A percentile compares a stretch with the other conserved stretches of the same genome.
Evolutionary conservation across 2,113 vertebrate species (phyloP).

Genomic region (Podilymbus podiceps): DNA sequence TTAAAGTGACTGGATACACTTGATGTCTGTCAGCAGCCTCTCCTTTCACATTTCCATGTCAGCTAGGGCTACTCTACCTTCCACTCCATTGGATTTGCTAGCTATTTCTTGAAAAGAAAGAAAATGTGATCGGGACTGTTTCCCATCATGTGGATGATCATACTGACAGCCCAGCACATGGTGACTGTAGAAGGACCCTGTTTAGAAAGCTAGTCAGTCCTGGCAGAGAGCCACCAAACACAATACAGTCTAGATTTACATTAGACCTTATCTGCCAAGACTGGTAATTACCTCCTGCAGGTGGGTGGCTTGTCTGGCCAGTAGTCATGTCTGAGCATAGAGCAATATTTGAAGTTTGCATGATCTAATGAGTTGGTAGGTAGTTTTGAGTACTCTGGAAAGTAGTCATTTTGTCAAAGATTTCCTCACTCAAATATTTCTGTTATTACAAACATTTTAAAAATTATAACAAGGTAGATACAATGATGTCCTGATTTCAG

Average conservation of each 20-base stretch:
- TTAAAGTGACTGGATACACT: background rate
- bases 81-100: background rate
- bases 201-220: background rate
- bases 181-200: background rate
- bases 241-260: background rate
- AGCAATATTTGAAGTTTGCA: background rate
- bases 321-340: background rate
- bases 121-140: background rate
- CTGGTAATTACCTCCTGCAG: background rate
- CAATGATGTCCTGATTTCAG: background rate
- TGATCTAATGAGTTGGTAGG: background rate
- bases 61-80: background rate
- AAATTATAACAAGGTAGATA: background rate
- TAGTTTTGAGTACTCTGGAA: background rate
- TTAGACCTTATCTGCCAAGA: background rate
- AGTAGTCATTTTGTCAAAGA: background rate
- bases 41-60: background rate
- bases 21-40: background rate
- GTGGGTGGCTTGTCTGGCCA: background rate
- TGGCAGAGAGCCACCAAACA: conserved; percentile 14
- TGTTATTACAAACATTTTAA: background rate
- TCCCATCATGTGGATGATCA: background rate
- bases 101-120: background rate
- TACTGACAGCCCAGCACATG: background rate
- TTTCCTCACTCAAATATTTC: background rate